phyloP scores from a whole-genome alignment of 2,888 invertebrate species.

The Ornithoptera priamus region DNA sequence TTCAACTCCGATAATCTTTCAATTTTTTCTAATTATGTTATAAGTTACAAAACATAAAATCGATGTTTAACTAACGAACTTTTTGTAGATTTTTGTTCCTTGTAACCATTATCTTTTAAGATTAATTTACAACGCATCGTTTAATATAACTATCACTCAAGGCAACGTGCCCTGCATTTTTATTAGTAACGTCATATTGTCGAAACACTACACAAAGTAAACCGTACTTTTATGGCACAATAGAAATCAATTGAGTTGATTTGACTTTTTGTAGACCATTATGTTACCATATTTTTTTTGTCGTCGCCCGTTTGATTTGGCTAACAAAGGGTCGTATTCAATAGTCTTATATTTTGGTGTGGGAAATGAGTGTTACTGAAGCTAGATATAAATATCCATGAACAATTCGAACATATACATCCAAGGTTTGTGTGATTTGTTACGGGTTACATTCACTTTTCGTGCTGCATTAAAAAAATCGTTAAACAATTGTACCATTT shows the following conservation, averaged over 20 bases:
- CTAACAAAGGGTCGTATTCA: constrained; percentile 17
- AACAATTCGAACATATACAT: not conserved
- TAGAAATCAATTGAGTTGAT: constrained; percentile 41
- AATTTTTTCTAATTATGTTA: too few species aligned
- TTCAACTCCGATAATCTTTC: too few species aligned
- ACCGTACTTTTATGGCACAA: constrained; percentile 36
- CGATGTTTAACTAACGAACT: too few species aligned
- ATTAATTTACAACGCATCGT: constrained; percentile 22
- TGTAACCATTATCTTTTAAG: not conserved
- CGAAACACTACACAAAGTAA: constrained; percentile 34
- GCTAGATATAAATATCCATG: not conserved
- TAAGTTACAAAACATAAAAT: too few species aligned
- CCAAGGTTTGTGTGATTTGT: constrained; percentile 11
- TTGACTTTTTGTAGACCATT: constrained; percentile 33
- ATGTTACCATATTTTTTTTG: constrained; percentile 30
- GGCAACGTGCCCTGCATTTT: constrained; percentile 38
- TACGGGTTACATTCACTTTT: constrained; percentile 13
- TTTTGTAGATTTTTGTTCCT: too few species aligned
- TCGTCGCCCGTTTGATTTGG: constrained; percentile 29
- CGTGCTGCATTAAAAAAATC: constrained; percentile 9
- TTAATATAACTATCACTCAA: constrained; percentile 37
- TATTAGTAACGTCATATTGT: constrained; percentile 38
- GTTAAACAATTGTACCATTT: not conserved
- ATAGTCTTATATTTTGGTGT: constrained; percentile 1
- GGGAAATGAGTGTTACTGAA: constrained; percentile 15